Percentiles rank a stretch among this genome's conserved stretches.
phyloP scores from a whole-genome alignment of 2,888 invertebrate genomes.

The Teleogryllus oceanicus region DNA sequence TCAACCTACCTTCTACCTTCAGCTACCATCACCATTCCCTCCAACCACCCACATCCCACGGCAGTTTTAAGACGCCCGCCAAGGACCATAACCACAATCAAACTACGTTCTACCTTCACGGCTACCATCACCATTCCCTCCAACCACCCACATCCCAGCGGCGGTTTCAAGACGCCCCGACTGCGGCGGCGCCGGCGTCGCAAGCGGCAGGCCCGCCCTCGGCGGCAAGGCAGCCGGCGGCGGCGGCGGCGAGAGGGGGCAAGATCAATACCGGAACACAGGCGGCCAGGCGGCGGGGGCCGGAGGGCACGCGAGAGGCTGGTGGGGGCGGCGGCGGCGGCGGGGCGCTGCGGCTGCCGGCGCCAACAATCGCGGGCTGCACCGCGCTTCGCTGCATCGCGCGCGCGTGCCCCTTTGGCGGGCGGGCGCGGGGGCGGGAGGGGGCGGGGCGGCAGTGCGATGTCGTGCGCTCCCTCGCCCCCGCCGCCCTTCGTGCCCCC shows the following conservation, averaged over 20 bases:
- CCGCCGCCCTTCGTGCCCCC: not conserved
- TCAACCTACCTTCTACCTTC: no score
- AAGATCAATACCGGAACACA: slow-evolving; percentile 18
- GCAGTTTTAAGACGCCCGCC: no score
- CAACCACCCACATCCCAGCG: no score
- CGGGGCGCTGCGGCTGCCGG: not conserved
- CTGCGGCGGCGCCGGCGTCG: not conserved
- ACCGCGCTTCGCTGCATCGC: not conserved
- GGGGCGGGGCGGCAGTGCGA: not conserved
- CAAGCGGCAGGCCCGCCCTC: not conserved
- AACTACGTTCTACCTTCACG: no score
- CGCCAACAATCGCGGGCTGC: not conserved
- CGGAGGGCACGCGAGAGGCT: not conserved
- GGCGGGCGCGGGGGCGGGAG: not conserved
- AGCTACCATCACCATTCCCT: no score
- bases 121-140: no score
- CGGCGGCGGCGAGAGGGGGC: not conserved
- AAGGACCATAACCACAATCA: no score
- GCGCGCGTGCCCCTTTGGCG: not conserved
- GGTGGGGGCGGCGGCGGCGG: not conserved
- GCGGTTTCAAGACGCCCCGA: no score
- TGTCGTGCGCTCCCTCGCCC: not conserved
- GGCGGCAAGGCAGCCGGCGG: not conserved
- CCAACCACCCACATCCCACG: no score
- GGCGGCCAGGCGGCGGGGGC: slow-evolving; percentile 5